A percentile compares a stretch with the other conserved stretches of the same genome.
These are phyloP conservation scores for Scolopax mira DNA, from an alignment of 2,113 vertebrate genomes.

Conservation along the genomic window DNA sequence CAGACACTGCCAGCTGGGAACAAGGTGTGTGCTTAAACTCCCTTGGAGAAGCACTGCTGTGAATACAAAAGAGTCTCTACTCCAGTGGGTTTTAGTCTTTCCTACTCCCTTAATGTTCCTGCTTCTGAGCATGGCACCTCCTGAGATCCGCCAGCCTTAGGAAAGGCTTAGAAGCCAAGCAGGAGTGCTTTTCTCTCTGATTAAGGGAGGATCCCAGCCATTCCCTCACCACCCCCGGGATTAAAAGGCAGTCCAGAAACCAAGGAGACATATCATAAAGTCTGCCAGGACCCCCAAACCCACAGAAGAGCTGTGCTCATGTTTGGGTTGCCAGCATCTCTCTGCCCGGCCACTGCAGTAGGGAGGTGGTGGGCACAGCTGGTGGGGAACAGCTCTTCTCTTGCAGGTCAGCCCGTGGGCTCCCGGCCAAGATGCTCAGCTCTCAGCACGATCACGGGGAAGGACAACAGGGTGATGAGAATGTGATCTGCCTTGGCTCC, in stretches of 20 bases:
- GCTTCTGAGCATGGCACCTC: not conserved
- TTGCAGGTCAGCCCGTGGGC: not conserved
- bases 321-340: not conserved
- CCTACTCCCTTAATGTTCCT: not conserved
- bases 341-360: not conserved
- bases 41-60: not conserved
- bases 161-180: not conserved
- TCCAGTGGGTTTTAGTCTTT: not conserved
- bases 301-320: not conserved
- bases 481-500: not conserved
- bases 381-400: not conserved
- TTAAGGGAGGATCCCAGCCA: accelerated
- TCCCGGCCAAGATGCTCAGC: not conserved
- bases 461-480: not conserved
- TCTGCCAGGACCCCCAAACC: not conserved
- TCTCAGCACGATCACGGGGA: accelerated
- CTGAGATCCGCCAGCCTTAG: not conserved
- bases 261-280: not conserved
- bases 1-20: not conserved
- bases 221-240: not conserved
- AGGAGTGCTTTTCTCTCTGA: not conserved
- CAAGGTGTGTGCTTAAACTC: not conserved
- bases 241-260: not conserved
- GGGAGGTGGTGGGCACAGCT: not conserved
- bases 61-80: not conserved